These are phyloP conservation scores for Chitala chitala DNA, from an alignment of 2,113 vertebrate genomes.

Conservation along the genomic window DNA sequence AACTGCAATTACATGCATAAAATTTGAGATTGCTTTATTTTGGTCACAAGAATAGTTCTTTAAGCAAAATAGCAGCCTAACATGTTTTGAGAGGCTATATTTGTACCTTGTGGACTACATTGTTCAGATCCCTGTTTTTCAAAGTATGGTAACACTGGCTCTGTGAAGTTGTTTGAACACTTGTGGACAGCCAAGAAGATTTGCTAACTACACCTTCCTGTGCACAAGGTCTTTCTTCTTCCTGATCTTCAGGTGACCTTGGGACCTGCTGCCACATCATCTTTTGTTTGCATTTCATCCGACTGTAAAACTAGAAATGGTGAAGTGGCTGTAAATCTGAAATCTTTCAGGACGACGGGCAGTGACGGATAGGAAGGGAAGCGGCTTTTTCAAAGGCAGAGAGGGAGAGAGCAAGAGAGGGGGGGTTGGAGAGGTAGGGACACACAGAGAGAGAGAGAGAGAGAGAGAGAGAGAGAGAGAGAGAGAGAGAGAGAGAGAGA, in stretches of 20 bases:
- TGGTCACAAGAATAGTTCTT: neutral
- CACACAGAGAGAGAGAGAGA: too few species aligned
- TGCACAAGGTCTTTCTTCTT: neutral
- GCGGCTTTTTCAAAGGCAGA: neutral
- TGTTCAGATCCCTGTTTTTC: neutral
- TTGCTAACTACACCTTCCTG: neutral
- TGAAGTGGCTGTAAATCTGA: conserved; percentile 9
- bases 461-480: too few species aligned
- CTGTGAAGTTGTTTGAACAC: neutral
- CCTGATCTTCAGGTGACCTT: neutral
- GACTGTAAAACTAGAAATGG: conserved; percentile 10
- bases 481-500: too few species aligned
- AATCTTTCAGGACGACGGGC: neutral
- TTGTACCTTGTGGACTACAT: neutral
- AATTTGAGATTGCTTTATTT: neutral
- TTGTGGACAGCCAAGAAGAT: neutral
- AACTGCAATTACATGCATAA: neutral
- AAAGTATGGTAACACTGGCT: neutral
- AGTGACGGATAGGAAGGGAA: neutral
- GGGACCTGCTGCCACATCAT: neutral
- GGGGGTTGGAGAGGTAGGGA: too few species aligned
- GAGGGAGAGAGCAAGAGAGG: too few species aligned
- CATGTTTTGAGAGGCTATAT: neutral
- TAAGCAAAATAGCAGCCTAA: neutral
- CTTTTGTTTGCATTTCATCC: neutral